Evolutionary conservation across 2,797 vertebrate genomes (phyloP), one percentile per base, ranked within the genome.

Genomic region (Bovichtus variegatus): DNA sequence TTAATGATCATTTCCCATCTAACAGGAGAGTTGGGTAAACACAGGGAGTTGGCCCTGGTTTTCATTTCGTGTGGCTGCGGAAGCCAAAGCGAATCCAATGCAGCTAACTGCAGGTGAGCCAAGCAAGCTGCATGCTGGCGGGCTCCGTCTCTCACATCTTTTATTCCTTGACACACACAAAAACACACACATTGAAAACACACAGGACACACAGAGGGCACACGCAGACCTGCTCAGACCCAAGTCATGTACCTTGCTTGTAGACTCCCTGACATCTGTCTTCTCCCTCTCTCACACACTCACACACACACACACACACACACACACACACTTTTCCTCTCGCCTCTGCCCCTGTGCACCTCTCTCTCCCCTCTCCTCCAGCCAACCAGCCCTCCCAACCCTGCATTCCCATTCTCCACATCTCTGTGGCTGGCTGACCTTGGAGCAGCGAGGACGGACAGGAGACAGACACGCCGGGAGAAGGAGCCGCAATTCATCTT

Each of bases 401-500:
- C 81, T 44, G 19, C 70, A 59, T 87, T 83, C 80, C 84, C 83
- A 78, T 87, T 86, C 87, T 82, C 82, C 67, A 23, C 80, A 81
- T 62, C 74, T 84, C 81, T 73, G 82, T 47, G 67, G 84, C 88
- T 93, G 92, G 89, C 92, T 93, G 93, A 95, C 95, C 95, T 95
- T 95, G 94, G 89, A 91, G 77, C 87, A 65, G 78, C 34, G 71
- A 93, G 89, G 89, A 93, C 81, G 57, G 89, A 92, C 88, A 90
- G 87, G 86, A 94, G 83, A 87, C 91, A 88, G 92, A 90, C 93
- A 91, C 90, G 64, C 73, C 13, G 47, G 67, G 89, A 75, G 74
- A 87, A 81, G 83, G 89, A 88, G 86, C 68, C 16, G 67, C 85
- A 86, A 94, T 94, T 93, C 91, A 93, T 95, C 93, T 95, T 92